Conservation (phyloP, 2,888 invertebrate genomes). For the Metacarcinus magister region DNA sequence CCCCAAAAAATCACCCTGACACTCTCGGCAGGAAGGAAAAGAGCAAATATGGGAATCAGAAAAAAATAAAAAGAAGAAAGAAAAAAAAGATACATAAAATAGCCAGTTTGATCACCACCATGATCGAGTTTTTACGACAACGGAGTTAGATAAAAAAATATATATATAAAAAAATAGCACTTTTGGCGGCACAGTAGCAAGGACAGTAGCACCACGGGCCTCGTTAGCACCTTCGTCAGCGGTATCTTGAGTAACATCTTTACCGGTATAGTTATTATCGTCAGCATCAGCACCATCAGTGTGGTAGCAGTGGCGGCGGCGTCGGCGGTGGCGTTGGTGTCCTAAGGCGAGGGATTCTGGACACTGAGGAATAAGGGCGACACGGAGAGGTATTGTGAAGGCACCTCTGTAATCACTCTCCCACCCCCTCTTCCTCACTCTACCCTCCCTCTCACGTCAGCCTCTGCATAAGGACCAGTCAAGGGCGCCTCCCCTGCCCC, state of each 20-base stretch:
- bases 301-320: neutral
- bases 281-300: neutral
- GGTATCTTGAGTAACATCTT: neutral
- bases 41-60: neutral
- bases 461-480: neutral
- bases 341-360: neutral
- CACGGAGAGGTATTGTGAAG: neutral
- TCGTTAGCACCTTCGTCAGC: slow-evolving; percentile 28
- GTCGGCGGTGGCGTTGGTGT: neutral
- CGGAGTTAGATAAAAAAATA: neutral
- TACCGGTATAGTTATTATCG: neutral
- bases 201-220: neutral
- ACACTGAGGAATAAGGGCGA: neutral
- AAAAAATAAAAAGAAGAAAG: neutral
- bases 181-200: neutral
- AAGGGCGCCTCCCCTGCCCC: slow-evolving; percentile 2
- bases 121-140: neutral
- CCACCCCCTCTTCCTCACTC: neutral
- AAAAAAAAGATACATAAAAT: neutral
- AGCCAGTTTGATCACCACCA: neutral
- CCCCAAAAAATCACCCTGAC: neutral
- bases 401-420: neutral
- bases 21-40: neutral
- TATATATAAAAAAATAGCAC: neutral
- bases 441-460: neutral